Base-by-base conservation (phyloP, 2,888 invertebrate genomes). In the Oscheius onirici region DNA sequence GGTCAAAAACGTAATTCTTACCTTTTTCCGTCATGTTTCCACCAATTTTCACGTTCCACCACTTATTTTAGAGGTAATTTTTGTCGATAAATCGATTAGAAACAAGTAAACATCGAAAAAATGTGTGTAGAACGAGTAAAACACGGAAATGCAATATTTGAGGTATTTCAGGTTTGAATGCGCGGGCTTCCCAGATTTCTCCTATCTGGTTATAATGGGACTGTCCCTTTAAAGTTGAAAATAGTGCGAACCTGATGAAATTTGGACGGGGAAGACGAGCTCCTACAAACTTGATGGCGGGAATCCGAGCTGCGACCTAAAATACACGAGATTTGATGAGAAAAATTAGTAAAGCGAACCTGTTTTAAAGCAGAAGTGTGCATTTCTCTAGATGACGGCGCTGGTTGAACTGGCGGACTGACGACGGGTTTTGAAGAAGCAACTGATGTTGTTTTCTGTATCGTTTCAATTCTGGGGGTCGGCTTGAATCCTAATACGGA, bases 281-380 rank as follows among this genome's bases (percentile, higher is more conserved):
- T 40, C 86, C 86, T 51, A 86, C 52, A 78, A 86, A 86, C 68
- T 86, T 86, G 76, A 86, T 86, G 73, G 83, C 70, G 20, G 86
- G 86, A 61, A 79, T 76, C 24, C 85, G 81, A 20, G 73, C 74
- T n/a, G 77, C 71, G 20, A 51, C 41, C 46, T 52, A 34, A n/a
- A 52, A 40, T 13, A 5, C 17, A 3, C 13, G 20, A 22, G 3
- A 52, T 52, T 49, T 49, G 6, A 17, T 58, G 20, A 46, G 34
- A 34, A 55, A 26, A 13, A 55, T 1, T 6, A 55, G 15, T 3
- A 1, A n/a, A 66, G 40, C 68, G 44, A 13, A 68, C 68, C 22
- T 55, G 20, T 34, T 44, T 15, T n/a, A 68, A 15, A 57, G 44
- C 41, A 20, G 68, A 26, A 17, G 68, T 68, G 40, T 68, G 68